These are phyloP conservation scores for Lepidiolamprologus cunningtoni DNA, from an alignment of 2,113 vertebrate genomes.

Conservation along the genomic window DNA sequence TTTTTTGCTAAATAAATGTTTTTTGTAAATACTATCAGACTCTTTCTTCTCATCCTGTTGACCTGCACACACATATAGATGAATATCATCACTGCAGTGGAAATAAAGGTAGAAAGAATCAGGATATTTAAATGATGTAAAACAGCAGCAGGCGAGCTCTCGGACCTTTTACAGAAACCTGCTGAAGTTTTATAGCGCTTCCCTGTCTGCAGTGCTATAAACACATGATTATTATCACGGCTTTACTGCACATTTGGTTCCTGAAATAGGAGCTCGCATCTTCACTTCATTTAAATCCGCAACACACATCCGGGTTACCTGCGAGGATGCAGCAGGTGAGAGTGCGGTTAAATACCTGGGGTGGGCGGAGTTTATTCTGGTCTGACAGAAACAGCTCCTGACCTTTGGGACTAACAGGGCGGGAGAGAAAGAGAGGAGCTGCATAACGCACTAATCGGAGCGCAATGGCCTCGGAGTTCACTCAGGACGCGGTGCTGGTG, in stretches of 20 bases:
- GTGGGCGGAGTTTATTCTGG: constrained; percentile 38
- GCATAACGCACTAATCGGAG: fast-evolving
- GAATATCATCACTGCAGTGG: not conserved
- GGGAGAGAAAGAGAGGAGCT: not conserved
- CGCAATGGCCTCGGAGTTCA: constrained; percentile 80
- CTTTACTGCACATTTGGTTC: not conserved
- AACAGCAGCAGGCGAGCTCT: not conserved
- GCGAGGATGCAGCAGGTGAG: constrained; percentile 35
- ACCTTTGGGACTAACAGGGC: constrained; percentile 25
- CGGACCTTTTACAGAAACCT: not conserved
- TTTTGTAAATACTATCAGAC: constrained; percentile 12
- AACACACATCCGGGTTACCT: constrained; percentile 27
- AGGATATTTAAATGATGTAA: not conserved
- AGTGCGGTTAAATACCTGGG: constrained; percentile 26
- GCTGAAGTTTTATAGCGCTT: not conserved
- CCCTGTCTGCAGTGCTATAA: not conserved
- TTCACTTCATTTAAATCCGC: not conserved
- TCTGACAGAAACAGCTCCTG: not conserved
- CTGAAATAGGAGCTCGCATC: not conserved
- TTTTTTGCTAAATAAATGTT: constrained; percentile 33
- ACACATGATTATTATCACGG: not conserved
- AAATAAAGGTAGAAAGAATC: not conserved
- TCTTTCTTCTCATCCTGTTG: not conserved
- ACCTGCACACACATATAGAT: not conserved
- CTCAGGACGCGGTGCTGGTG: constrained; percentile 79